Percentiles rank a stretch among this genome's conserved stretches.
These are phyloP conservation scores for Yoshiicerus persimilis DNA, from an alignment of 1,140 invertebrate species.

Conservation along the genomic window DNA sequence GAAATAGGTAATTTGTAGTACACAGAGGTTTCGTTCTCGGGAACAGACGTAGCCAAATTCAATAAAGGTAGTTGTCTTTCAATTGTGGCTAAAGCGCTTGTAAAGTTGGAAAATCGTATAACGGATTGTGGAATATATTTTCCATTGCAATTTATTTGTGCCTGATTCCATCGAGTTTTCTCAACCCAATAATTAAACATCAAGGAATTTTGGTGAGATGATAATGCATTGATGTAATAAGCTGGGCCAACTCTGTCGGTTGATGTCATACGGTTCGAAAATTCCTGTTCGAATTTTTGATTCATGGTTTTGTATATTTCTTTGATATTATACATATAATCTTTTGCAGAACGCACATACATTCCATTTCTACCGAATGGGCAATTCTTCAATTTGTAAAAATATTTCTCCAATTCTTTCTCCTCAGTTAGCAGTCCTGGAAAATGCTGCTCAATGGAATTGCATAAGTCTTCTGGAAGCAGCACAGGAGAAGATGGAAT, in stretches of 20 bases:
- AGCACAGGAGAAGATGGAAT: background rate
- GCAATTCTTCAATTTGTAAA: conserved; percentile 21
- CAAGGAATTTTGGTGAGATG: conserved; percentile 37
- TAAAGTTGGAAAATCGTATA: conserved; percentile 15
- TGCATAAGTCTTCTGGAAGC: background rate
- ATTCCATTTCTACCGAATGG: background rate
- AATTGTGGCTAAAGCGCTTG: background rate
- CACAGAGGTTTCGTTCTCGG: background rate
- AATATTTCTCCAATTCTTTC: conserved; percentile 12
- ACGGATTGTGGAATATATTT: conserved; percentile 15
- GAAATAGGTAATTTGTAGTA: conserved; percentile 35
- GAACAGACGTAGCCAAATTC: background rate
- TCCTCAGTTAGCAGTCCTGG: background rate
- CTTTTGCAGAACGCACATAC: background rate
- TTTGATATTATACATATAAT: conserved; percentile 40
- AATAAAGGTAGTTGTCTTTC: background rate
- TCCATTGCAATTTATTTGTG: background rate
- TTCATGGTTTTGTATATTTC: conserved; percentile 38
- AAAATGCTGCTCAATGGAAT: conserved; percentile 32
- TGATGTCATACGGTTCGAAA: conserved; percentile 18
- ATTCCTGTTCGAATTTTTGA: conserved; percentile 35
- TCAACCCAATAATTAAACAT: conserved; percentile 36
- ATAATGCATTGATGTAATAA: conserved; percentile 39
- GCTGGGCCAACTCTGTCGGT: conserved; percentile 26
- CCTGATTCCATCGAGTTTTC: conserved; percentile 34